Conservation (phyloP, 2,888 invertebrate species). For the Crocallis elinguaria region DNA sequence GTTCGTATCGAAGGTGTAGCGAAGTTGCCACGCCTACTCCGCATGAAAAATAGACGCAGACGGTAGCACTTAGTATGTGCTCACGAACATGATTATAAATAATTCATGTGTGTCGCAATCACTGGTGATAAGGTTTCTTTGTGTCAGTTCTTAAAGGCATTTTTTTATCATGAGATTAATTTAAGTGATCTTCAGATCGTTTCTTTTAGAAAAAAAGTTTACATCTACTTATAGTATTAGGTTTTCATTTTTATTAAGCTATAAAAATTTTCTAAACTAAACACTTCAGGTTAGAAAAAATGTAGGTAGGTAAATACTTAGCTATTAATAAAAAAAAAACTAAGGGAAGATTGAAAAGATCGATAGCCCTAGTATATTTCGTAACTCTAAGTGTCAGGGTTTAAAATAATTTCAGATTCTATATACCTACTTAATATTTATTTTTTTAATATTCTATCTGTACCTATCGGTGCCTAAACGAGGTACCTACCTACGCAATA, state of each 20-base stretch:
- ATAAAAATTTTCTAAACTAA: too few species aligned
- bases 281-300: too few species aligned
- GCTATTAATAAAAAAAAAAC: too few species aligned
- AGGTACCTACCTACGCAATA: slow-evolving; percentile 33
- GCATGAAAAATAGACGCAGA: slow-evolving; percentile 49
- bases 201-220: too few species aligned
- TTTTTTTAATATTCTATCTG: slow-evolving; percentile 17
- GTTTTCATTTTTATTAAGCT: too few species aligned
- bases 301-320: too few species aligned
- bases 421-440: too few species aligned
- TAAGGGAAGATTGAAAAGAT: too few species aligned
- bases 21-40: slow-evolving; percentile 44
- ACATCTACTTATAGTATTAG: too few species aligned
- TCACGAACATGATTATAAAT: slow-evolving; percentile 57
- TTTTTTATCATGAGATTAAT: background rate
- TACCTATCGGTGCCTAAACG: slow-evolving; percentile 24
- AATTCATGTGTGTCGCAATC: slow-evolving; percentile 49
- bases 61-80: slow-evolving; percentile 68
- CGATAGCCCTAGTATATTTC: too few species aligned
- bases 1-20: slow-evolving; percentile 20
- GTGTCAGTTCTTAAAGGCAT: background rate
- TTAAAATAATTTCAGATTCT: too few species aligned
- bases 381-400: too few species aligned
- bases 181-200: background rate
- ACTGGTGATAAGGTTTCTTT: slow-evolving; percentile 15